Evolutionary conservation across 2,797 vertebrate genomes (phyloP).

Genomic region (Falco biarmicus): DNA sequence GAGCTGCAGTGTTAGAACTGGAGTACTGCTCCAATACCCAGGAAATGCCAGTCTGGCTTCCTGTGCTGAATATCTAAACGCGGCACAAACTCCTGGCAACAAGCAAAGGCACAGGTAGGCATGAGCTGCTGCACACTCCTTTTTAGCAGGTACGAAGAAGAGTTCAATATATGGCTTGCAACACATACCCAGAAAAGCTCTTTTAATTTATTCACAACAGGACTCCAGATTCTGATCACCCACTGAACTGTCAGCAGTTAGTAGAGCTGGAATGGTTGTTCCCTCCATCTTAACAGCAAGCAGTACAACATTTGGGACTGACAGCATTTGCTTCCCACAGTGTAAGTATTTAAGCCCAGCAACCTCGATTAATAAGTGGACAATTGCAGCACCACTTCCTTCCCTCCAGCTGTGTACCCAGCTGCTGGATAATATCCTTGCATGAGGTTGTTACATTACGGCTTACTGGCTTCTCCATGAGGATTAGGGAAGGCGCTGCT

Average conservation of each 20-base stretch:
- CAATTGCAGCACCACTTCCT: neutral
- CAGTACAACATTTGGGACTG: neutral
- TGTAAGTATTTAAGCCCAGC: neutral
- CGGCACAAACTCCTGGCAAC: neutral
- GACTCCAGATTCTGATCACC: neutral
- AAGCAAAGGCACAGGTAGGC: neutral
- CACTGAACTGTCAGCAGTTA: neutral
- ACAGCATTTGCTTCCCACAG: neutral
- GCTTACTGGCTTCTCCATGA: neutral
- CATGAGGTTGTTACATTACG: neutral
- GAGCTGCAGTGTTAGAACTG: neutral
- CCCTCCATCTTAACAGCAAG: neutral
- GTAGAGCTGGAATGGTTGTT: neutral
- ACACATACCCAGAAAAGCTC: accelerated
- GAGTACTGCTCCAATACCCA: neutral
- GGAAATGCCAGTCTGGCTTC: neutral
- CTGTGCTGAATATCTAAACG: neutral
- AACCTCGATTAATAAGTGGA: neutral
- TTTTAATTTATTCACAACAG: neutral
- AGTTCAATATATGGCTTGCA: neutral
- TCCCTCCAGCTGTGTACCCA: neutral
- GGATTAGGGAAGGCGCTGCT: neutral
- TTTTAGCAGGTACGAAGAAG: neutral
- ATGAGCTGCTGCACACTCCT: neutral
- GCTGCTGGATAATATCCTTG: neutral